phyloP scores from a whole-genome alignment of 2,113 vertebrate species.

The Serilophus lunatus region DNA sequence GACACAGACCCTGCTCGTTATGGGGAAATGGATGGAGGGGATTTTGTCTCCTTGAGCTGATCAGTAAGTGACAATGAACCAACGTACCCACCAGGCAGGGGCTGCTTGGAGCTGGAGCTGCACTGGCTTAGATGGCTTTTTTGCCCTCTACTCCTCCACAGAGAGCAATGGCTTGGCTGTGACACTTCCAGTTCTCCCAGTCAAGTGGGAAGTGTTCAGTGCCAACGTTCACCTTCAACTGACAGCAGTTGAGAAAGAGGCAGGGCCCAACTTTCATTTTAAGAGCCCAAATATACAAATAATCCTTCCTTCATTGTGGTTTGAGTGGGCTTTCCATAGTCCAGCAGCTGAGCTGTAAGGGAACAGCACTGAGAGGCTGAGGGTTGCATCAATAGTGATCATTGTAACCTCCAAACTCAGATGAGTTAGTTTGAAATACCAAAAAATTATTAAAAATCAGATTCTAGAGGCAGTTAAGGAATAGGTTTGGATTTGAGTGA shows the following conservation, averaged over 20 bases:
- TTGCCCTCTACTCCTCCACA: background rate
- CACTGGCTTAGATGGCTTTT: background rate
- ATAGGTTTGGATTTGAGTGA: background rate
- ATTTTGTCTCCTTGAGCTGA: background rate
- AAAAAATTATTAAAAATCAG: background rate
- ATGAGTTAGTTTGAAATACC: background rate
- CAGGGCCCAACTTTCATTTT: background rate
- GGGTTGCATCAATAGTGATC: background rate
- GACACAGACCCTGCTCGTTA: background rate
- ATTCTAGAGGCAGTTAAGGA: background rate
- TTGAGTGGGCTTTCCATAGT: background rate
- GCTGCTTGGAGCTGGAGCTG: background rate
- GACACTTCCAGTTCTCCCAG: rapidly evolving
- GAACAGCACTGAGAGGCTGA: background rate
- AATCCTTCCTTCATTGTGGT: background rate
- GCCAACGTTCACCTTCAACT: background rate
- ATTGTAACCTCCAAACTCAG: background rate
- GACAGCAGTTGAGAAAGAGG: background rate
- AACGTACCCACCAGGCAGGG: rapidly evolving
- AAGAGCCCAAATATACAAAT: background rate
- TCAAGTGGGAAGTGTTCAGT: background rate
- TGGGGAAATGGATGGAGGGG: too few species aligned
- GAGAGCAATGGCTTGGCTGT: rapidly evolving
- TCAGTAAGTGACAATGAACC: rapidly evolving
- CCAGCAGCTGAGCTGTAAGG: background rate